These are phyloP conservation scores for Cercopithecus neglectus DNA, from an alignment of 2,797 vertebrate genomes.

Conservation along the genomic window DNA sequence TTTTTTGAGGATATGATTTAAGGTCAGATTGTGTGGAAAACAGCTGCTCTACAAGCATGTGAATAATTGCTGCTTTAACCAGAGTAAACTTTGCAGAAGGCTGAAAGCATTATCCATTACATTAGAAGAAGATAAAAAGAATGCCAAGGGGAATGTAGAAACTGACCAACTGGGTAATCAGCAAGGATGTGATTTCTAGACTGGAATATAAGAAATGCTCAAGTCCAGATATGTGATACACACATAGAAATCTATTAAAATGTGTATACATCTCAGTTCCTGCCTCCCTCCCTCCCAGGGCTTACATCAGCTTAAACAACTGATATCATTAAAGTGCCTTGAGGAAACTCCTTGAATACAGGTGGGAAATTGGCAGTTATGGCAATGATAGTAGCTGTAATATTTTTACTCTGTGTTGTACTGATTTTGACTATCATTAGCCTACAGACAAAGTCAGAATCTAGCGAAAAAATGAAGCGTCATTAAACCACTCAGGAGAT, in stretches of 20 bases:
- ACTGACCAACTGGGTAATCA: neutral
- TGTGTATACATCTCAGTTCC: neutral
- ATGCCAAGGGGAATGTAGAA: neutral
- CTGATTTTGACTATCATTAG: neutral
- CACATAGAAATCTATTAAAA: neutral
- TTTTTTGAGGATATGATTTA: conserved; percentile 23
- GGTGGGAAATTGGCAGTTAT: neutral
- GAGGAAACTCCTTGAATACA: neutral
- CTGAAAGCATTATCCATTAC: neutral
- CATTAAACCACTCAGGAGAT: neutral
- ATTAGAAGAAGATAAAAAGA: neutral
- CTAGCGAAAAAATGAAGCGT: neutral
- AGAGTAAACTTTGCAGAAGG: conserved; percentile 35
- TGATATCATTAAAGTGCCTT: neutral
- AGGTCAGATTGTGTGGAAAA: neutral
- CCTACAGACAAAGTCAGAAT: neutral
- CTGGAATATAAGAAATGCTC: neutral
- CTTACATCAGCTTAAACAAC: neutral
- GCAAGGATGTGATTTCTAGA: neutral
- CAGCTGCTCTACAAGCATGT: conserved; percentile 1
- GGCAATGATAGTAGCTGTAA: neutral
- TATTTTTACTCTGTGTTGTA: neutral
- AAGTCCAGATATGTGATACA: neutral
- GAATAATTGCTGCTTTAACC: conserved; percentile 39
- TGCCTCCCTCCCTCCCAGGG: neutral